Percentiles rank a stretch among this genome's conserved stretches.
Evolutionary conservation across 2,888 invertebrate genomes (phyloP).

Genomic region (Sceliomorpha sp.): DNA sequence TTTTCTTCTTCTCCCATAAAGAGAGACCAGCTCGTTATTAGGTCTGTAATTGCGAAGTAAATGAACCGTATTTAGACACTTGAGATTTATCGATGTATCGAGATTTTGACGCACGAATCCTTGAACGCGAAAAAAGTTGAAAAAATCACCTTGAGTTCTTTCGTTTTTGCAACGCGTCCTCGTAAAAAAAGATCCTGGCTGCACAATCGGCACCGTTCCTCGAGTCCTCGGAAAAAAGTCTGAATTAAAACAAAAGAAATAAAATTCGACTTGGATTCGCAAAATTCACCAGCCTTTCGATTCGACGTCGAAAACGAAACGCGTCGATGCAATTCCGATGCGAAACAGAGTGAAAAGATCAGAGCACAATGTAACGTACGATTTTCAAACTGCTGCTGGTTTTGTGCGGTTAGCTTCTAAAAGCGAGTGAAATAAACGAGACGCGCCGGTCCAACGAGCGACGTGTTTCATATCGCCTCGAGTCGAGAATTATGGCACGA

Average conservation of each 20-base stretch:
- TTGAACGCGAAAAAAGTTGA: conserved; percentile 28
- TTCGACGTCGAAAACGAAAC: no score
- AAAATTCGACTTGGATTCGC: no score
- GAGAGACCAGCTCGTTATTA: no score
- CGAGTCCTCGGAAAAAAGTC: background rate
- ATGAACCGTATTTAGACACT: conserved; percentile 27
- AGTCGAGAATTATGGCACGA: conserved; percentile 51
- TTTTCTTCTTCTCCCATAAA: no score
- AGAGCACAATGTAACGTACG: background rate
- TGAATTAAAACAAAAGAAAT: no score
- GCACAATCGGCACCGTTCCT: background rate
- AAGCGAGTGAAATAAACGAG: background rate
- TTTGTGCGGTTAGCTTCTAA: background rate
- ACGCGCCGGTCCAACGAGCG: conserved; percentile 16
- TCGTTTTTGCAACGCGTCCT: conserved; percentile 1
- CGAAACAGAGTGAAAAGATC: no score
- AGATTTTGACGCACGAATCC: conserved; percentile 25
- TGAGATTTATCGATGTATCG: conserved; percentile 27
- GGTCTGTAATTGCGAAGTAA: conserved; percentile 16
- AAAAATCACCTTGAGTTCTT: conserved; percentile 17
- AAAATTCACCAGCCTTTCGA: no score
- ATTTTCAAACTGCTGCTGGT: no score
- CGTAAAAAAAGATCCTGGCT: background rate
- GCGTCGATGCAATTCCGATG: no score
- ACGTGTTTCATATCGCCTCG: conserved; percentile 25